A percentile compares a stretch with the other conserved stretches of the same genome.
Evolutionary conservation across 2,797 vertebrate species (phyloP).

Genomic region (Brotogeris chrysoptera): DNA sequence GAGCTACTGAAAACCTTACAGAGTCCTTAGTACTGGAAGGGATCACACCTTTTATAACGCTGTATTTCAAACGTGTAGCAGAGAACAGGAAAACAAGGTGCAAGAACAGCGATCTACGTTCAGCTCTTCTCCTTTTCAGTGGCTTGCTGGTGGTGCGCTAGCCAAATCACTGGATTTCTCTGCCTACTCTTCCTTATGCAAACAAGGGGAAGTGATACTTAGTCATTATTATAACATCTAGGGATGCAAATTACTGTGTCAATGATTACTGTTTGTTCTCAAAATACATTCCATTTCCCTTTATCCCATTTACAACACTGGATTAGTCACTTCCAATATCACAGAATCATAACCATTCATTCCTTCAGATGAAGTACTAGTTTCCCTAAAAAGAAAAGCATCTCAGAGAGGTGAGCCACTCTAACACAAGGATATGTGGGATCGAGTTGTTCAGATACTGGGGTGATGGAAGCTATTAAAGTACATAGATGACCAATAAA

Average conservation of each 20-base stretch:
- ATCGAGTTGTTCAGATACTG: constrained; percentile 2
- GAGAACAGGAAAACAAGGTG: background rate
- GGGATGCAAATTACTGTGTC: constrained; percentile 63
- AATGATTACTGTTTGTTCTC: constrained; percentile 71
- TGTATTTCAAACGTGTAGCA: background rate
- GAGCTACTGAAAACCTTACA: background rate
- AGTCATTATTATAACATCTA: constrained; percentile 68
- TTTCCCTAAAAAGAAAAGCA: background rate
- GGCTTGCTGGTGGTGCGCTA: background rate
- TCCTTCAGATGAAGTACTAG: constrained; percentile 14
- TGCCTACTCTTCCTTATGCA: constrained; percentile 53
- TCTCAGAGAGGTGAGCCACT: background rate
- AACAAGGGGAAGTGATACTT: constrained; percentile 64
- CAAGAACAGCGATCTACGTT: background rate
- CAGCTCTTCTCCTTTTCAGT: background rate
- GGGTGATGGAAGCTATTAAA: background rate
- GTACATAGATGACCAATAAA: constrained; percentile 2
- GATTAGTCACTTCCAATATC: constrained; percentile 67
- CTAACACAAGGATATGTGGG: background rate
- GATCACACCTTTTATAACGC: background rate
- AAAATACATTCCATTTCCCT: constrained; percentile 62
- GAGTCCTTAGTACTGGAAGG: background rate
- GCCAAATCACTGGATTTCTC: constrained; percentile 39
- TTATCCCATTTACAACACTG: constrained; percentile 55
- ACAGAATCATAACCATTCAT: constrained; percentile 59